A percentile compares a stretch with the other conserved stretches of the same genome.
These are phyloP conservation scores for Myotis myotis DNA, from an alignment of 2,797 vertebrate species.

Conservation along the genomic window DNA sequence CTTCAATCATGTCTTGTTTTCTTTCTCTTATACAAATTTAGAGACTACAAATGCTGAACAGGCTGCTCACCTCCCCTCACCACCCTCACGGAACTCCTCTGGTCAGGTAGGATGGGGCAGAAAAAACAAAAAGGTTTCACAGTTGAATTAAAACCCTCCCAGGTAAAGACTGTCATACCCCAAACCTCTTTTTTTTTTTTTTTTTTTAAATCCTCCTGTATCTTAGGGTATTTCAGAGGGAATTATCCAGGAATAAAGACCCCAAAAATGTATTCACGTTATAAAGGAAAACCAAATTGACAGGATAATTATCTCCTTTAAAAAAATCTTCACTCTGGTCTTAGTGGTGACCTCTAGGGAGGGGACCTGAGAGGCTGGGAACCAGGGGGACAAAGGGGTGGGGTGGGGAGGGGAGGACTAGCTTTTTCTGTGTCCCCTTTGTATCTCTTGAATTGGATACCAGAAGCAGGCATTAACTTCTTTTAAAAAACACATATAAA, in stretches of 20 bases:
- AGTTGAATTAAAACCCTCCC: not conserved
- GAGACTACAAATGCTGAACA: not conserved
- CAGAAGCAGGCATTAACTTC: not conserved
- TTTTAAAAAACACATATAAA: not conserved
- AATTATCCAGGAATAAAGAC: not conserved
- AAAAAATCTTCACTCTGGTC: not conserved
- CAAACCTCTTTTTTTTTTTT: not conserved
- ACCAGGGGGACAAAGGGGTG: too few species aligned
- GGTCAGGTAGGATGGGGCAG: not conserved
- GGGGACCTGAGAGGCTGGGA: not conserved
- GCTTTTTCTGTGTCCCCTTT: not conserved
- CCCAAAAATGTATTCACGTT: not conserved
- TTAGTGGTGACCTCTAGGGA: not conserved
- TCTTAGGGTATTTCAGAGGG: not conserved
- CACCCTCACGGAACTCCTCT: not conserved
- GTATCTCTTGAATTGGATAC: not conserved
- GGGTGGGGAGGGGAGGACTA: rapidly evolving
- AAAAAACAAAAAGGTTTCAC: not conserved
- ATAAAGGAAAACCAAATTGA: not conserved
- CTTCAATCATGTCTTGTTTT: not conserved
- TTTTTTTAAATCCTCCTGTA: not conserved
- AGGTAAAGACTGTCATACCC: not conserved
- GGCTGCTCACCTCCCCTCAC: not conserved
- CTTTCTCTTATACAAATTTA: not conserved
- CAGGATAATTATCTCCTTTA: not conserved